These are phyloP conservation scores for Camarhynchus parvulus DNA, from an alignment of 2,113 vertebrate species.

Conservation along the genomic window DNA sequence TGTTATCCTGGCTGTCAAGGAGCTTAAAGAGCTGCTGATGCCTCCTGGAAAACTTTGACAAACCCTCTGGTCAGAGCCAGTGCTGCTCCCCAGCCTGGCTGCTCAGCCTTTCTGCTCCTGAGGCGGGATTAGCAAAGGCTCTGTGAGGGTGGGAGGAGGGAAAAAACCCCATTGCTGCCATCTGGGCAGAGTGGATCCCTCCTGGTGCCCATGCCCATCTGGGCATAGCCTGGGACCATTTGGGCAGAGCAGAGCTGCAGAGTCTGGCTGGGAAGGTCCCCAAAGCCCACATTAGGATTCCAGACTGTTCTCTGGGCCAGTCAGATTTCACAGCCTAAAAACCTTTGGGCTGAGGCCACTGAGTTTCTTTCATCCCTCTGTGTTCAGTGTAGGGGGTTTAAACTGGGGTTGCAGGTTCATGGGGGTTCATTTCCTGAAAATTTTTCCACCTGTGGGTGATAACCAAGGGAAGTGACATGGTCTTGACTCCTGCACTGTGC, in stretches of 20 bases:
- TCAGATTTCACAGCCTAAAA: neutral
- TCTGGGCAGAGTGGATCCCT: neutral
- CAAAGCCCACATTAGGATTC: neutral
- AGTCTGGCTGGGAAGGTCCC: neutral
- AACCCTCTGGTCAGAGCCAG: neutral
- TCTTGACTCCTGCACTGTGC: neutral
- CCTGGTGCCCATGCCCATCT: neutral
- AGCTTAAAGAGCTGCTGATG: constrained; percentile 41
- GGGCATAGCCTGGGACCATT: neutral
- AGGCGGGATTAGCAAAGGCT: neutral
- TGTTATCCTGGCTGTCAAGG: constrained; percentile 51
- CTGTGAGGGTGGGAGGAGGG: neutral
- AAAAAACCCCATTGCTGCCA: neutral
- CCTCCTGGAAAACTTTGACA: constrained; percentile 50
- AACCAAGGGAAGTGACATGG: neutral
- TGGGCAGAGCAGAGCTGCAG: neutral
- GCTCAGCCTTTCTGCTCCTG: neutral
- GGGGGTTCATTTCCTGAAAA: neutral
- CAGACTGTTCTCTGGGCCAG: neutral
- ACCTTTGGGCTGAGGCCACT: neutral
- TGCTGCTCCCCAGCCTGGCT: neutral
- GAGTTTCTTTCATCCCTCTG: neutral
- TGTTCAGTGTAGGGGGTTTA: neutral
- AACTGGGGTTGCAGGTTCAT: neutral
- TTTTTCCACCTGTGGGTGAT: neutral